Evolutionary conservation across 2,888 invertebrate genomes (phyloP), one percentile per base, ranked within the genome.

Genomic region (Agrypnus murinus): DNA sequence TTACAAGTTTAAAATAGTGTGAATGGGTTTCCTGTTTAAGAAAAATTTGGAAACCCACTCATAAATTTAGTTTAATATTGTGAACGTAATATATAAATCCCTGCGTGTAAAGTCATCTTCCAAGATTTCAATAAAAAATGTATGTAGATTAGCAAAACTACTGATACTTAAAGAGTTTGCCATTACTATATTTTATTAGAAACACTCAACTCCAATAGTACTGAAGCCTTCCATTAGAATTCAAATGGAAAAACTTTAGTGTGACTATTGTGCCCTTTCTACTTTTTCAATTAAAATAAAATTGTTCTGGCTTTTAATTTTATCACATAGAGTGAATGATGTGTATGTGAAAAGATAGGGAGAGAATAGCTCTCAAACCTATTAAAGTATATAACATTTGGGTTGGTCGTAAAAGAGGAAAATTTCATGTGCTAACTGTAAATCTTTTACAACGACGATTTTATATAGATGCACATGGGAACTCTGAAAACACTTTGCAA

Each of bases 381-480:
- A 69, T 69, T 69, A 69, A 65, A 69, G 65, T 48, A 64, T 69
- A 69, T 69, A 69, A 69, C 69, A 69, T 69, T 69, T 59, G 69
- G 69, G 69, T n/a, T 40, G 69, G 48, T 69, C 69, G 69, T 69
- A 69, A 69, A 69, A 69, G 64, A 64, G 59, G 69, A 31, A 65
- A 65, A 69, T 69, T 69, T 69, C 69, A 69, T 69, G 69, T 65
- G 69, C 69, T 69, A 65, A 69, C 69, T 69, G 64, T 69, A 69
- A 69, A 69, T 69, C 69, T 65, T 69, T 69, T 69, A 69, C 69
- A 65, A 50, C 69, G 58, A 34, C 48, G 59, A 65, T 69, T 65
- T 25, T 25, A 25, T 25, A 25, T 25, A 25, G 3, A 69, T 69
- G 59, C 69, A 69, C 69, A 69, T 65, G 36, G n/a, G 64, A 69